phyloP scores from a whole-genome alignment of 2,113 vertebrate species.

The Bombycilla garrulus region DNA sequence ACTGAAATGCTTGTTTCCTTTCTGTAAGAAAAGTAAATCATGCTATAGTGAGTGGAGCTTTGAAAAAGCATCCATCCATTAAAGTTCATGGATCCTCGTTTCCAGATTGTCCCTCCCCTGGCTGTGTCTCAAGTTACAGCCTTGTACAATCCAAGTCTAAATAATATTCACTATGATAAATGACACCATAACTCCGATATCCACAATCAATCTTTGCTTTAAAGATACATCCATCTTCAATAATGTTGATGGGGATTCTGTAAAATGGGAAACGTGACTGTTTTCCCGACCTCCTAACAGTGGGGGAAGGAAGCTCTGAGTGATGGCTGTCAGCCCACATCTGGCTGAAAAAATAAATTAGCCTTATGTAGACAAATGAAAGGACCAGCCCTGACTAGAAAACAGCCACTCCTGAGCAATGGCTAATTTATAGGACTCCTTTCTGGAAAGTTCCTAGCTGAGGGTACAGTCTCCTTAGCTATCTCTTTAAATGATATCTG shows the following conservation, averaged over 20 bases:
- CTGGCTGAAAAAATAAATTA: constrained; percentile 98
- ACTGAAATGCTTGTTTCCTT: constrained; percentile 72
- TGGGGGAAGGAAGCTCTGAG: constrained; percentile 83
- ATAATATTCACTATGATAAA: constrained; percentile 99
- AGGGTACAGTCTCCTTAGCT: constrained; percentile 69
- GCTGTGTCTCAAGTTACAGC: constrained; percentile 91
- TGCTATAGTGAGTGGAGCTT: constrained; percentile 78
- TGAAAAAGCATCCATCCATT: constrained; percentile 88
- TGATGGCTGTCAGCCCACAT: constrained; percentile 99
- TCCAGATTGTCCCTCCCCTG: constrained; percentile 91
- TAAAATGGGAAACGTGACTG: constrained; percentile 90
- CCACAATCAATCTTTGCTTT: constrained; percentile 99
- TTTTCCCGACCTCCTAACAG: constrained; percentile 85
- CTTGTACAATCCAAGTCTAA: constrained; percentile 95
- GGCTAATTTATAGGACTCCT: constrained; percentile 80
- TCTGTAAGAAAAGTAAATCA: constrained; percentile 80
- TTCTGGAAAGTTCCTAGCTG: constrained; percentile 82
- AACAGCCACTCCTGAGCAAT: constrained; percentile 76
- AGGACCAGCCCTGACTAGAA: constrained; percentile 78
- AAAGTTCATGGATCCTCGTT: constrained; percentile 85
- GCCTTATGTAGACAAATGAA: constrained; percentile 98
- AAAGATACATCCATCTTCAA: constrained; percentile 99
- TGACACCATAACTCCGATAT: constrained; percentile 97
- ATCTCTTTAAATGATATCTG: constrained; percentile 79
- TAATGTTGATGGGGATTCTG: constrained; percentile 97